Base-by-base conservation (phyloP, 1,140 invertebrate genomes). In the Drosophila kohkoa region DNA sequence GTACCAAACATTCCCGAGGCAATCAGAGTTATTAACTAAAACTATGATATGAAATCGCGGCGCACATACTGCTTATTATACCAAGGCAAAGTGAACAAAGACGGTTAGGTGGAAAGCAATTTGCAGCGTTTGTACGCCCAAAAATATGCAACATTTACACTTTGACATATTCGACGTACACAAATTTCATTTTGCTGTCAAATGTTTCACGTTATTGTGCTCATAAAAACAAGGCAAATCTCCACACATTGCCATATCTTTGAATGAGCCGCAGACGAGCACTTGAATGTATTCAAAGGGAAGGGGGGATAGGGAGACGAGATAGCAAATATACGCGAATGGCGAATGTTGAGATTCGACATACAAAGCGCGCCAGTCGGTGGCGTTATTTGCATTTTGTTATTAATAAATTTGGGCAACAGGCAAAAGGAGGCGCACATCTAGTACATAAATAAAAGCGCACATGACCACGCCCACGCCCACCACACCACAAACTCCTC, bases 341-440 rank as follows among this genome's bases (percentile, higher is more conserved):
- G 54, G 35, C 35, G 35, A 38, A 38, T 38, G 35, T 38, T 20
- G 16, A 20, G 13, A 7, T 4, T 15, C 43, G 73, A 41, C 51
- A 75, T 10, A 68, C 30, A 46, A 38, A 67, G 52, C 16, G 73
- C 67, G 71, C 38, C 64, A 74, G 64, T 45, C 64, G 55, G 71
- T 63, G 8, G 49, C 65, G 58, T 72, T 85, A 81, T 85, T 85
- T 85, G 77, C 81, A 85, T 85, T 85, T 81, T 85, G 81, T 85
- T 85, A 85, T 85, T 85, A 85, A 85, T 85, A 81, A 85, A 82
- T 79, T 73, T 76, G 28, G 35, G 30, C 30, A 32, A 32, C 30
- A 32, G 35, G 72, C 45, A 82, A 58, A 67, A 59, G 58, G 71
- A 68, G 73, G 65, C 52, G 28, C 52, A 60, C 41, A 38, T 3